Conservation (phyloP, 1,140 invertebrate species). For the Atta cephalotes region DNA sequence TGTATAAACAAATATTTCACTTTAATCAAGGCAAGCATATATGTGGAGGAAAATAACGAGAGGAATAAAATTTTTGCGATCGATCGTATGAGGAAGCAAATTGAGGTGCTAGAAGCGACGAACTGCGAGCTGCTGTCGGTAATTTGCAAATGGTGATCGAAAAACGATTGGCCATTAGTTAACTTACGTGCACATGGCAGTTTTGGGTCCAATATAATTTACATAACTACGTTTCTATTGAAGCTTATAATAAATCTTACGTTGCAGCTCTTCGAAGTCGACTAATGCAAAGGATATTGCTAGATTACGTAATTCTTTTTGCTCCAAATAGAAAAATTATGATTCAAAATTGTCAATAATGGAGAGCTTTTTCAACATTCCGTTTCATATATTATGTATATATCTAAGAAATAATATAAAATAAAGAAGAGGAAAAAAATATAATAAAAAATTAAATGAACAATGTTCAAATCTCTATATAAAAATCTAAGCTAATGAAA, state of each 20-base stretch:
- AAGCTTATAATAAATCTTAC: background rate
- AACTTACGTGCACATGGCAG: background rate
- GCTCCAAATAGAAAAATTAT: background rate
- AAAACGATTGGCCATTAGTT: slow-evolving; percentile 29
- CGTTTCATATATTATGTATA: background rate
- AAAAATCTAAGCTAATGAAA: background rate
- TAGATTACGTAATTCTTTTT: background rate
- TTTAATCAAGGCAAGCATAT: background rate
- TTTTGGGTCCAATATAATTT: slow-evolving; percentile 20
- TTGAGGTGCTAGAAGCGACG: background rate
- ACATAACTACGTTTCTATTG: slow-evolving; percentile 9
- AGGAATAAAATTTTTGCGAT: slow-evolving; percentile 39
- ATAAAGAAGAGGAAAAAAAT: background rate
- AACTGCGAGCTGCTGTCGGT: background rate
- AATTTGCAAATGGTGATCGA: slow-evolving; percentile 38
- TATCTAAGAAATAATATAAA: background rate
- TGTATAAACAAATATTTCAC: background rate
- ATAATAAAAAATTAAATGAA: background rate
- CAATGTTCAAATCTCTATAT: background rate
- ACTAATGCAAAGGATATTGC: background rate
- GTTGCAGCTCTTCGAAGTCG: background rate
- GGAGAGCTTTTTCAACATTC: background rate
- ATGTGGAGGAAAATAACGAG: background rate
- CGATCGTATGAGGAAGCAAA: background rate
- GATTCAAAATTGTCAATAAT: background rate